Evolutionary conservation across 2,888 invertebrate species (phyloP).

Genomic region (Lasioglossum oenotherae): DNA sequence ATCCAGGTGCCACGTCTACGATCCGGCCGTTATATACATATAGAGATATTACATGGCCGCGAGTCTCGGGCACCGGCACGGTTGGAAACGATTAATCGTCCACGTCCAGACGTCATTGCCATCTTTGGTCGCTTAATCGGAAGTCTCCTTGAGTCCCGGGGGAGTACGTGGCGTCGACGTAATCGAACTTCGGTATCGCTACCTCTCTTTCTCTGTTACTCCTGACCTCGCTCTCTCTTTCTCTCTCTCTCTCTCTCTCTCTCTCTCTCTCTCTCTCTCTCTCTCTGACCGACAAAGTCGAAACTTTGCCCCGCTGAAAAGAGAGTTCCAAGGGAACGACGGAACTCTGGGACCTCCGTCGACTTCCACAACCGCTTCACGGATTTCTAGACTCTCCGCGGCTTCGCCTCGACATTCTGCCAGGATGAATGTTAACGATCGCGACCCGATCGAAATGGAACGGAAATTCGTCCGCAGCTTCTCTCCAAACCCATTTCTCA

Average conservation of each 20-base stretch:
- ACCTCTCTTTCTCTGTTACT: neutral
- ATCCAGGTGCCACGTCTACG: slow-evolving; percentile 63
- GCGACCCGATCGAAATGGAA: neutral
- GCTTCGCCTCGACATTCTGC: slow-evolving; percentile 2
- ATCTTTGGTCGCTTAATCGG: slow-evolving; percentile 75
- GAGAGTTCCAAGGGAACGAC: slow-evolving; percentile 48
- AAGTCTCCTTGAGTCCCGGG: slow-evolving; percentile 65
- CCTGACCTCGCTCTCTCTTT: neutral
- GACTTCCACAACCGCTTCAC: slow-evolving; percentile 26
- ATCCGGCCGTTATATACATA: slow-evolving; percentile 35
- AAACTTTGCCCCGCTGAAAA: slow-evolving; percentile 57
- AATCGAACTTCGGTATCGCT: slow-evolving; percentile 63
- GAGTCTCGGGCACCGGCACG: slow-evolving; percentile 51
- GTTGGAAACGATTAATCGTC: slow-evolving; percentile 77
- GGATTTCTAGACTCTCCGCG: slow-evolving; percentile 31
- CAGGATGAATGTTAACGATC: slow-evolving; percentile 47
- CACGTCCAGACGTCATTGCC: slow-evolving; percentile 75
- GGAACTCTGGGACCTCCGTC: slow-evolving; percentile 28
- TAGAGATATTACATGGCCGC: slow-evolving; percentile 53
- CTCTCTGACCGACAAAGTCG: slow-evolving; percentile 54
- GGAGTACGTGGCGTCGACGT: slow-evolving; percentile 69
- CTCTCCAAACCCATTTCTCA: neutral
- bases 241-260: neutral
- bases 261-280: slow-evolving; percentile 4
- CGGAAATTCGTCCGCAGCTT: neutral